Conservation (phyloP, 2,888 invertebrate species). For the Dysmachus trigonus region DNA sequence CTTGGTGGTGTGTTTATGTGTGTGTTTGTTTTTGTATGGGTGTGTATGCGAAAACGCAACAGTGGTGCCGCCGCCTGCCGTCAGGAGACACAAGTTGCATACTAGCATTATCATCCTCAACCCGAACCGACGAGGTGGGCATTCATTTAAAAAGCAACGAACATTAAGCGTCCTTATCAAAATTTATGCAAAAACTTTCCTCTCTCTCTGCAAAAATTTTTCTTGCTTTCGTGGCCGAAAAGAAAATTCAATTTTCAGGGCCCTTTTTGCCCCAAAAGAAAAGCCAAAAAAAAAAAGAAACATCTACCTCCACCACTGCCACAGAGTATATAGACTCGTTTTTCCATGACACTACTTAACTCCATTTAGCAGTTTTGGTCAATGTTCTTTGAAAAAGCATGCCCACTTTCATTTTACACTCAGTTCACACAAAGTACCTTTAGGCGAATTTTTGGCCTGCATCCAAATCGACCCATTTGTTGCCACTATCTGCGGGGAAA, state of each 20-base stretch:
- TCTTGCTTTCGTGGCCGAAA: constrained; percentile 12
- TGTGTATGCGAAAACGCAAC: not conserved
- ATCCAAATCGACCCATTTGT: constrained; percentile 54
- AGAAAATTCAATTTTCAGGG: constrained; percentile 28
- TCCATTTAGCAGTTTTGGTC: constrained; percentile 46
- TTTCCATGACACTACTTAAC: constrained; percentile 43
- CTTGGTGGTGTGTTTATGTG: not conserved
- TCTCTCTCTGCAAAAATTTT: not conserved
- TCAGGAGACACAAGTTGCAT: not conserved
- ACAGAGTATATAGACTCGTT: not conserved
- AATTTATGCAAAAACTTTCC: constrained; percentile 39
- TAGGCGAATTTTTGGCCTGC: constrained; percentile 48
- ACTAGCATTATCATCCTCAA: not conserved
- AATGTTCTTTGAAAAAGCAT: constrained; percentile 43
- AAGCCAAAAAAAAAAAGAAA: no score
- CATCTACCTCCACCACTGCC: no score
- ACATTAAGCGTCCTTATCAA: constrained; percentile 16
- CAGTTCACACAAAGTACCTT: constrained; percentile 26
- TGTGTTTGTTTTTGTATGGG: not conserved
- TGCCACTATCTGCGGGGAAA: constrained; percentile 52
- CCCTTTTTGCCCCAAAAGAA: not conserved
- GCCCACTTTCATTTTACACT: constrained; percentile 44
- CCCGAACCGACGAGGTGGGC: not conserved
- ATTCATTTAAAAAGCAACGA: not conserved
- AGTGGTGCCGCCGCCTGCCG: not conserved